These are phyloP conservation scores for Drosophila borealis DNA, from an alignment of 2,888 invertebrate genomes.

Conservation along the genomic window DNA sequence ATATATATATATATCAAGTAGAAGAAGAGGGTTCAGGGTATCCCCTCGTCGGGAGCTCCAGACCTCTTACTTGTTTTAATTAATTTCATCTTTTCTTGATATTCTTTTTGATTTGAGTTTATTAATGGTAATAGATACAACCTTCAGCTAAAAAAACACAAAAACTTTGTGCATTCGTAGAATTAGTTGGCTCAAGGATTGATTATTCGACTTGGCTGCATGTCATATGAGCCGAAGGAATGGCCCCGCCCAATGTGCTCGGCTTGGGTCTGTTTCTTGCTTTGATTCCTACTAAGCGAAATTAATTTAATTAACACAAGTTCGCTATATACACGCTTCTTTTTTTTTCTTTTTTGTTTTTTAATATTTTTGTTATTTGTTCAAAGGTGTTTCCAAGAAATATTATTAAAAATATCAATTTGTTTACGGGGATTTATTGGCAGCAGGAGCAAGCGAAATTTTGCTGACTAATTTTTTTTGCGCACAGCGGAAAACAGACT, in stretches of 20 bases:
- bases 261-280: not conserved
- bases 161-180: not conserved
- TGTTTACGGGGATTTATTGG: constrained; percentile 20
- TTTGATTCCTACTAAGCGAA: not conserved
- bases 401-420: constrained; percentile 9
- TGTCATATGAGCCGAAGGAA: constrained; percentile 11
- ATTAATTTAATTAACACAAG: constrained; percentile 51
- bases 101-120: constrained; percentile 1
- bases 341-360: not conserved
- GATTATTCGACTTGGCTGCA: not conserved
- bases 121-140: constrained; percentile 60
- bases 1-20: too few relatives aligned
- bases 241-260: not conserved
- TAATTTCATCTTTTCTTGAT: not conserved
- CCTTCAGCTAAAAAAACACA: constrained; percentile 32
- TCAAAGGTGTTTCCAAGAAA: constrained; percentile 41
- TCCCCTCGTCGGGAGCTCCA: too few relatives aligned
- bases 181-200: constrained; percentile 42
- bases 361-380: not conserved
- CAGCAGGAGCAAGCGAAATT: constrained; percentile 18
- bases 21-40: too few relatives aligned
- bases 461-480: constrained; percentile 8
- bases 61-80: not conserved
- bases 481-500: constrained; percentile 13
- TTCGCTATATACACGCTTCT: constrained; percentile 30